Evolutionary conservation across 2,797 vertebrate genomes (phyloP).

Genomic region (Alfaro cultratus): DNA sequence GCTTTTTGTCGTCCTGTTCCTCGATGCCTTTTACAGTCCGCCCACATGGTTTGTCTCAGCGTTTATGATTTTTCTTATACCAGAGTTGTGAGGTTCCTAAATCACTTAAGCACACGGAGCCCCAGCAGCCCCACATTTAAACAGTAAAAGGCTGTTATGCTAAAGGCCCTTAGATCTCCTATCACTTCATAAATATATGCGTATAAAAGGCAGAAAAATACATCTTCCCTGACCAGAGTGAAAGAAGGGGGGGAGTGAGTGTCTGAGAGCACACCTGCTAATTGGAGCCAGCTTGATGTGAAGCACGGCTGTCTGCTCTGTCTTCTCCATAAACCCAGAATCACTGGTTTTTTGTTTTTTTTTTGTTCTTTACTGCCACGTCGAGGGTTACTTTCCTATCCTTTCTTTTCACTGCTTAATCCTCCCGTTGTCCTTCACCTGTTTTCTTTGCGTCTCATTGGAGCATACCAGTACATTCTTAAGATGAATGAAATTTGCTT

Average conservation of each 20-base stretch:
- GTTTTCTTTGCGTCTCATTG: conserved; percentile 7
- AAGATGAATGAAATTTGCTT: background rate
- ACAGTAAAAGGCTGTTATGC: conserved; percentile 94
- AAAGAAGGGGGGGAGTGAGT: conserved; percentile 60
- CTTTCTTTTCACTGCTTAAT: conserved; percentile 12
- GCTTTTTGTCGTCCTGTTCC: conserved; percentile 94
- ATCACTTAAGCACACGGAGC: conserved; percentile 88
- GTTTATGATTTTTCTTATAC: conserved; percentile 94
- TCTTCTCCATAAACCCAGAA: conserved; percentile 48
- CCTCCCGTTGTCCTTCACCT: conserved; percentile 38
- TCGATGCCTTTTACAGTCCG: conserved; percentile 86
- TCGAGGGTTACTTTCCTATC: conserved; percentile 27
- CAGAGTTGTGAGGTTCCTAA: conserved; percentile 92
- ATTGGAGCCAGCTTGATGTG: conserved; percentile 96
- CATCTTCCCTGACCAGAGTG: conserved; percentile 72
- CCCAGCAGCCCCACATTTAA: conserved; percentile 92
- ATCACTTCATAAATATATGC: conserved; percentile 99
- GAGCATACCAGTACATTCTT: background rate
- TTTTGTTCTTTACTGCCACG: conserved; percentile 24
- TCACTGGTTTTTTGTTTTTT: conserved; percentile 28
- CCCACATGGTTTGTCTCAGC: conserved; percentile 97
- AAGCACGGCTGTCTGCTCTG: conserved; percentile 70
- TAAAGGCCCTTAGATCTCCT: conserved; percentile 96
- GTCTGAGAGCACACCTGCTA: conserved; percentile 97
- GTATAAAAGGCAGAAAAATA: conserved; percentile 87